phyloP scores from a whole-genome alignment of 2,113 vertebrate species.

The Sebastes fasciatus region DNA sequence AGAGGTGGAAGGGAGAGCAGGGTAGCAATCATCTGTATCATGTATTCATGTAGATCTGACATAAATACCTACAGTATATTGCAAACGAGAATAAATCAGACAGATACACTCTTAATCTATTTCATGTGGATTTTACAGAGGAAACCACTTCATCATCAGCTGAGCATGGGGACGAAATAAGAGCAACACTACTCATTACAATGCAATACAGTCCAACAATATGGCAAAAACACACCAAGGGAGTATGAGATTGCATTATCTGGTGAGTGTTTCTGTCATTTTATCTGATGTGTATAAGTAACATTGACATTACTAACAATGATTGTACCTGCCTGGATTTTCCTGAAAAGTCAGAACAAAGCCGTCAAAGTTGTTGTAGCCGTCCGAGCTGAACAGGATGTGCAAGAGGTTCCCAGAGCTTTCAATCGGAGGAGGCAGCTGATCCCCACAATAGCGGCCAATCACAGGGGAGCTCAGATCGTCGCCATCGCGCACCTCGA shows the following conservation, averaged over 20 bases:
- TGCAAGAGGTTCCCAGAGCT: constrained; percentile 87
- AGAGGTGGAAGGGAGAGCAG: constrained; percentile 74
- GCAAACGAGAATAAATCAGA: constrained; percentile 5
- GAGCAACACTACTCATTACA: not conserved
- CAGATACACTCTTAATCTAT: not conserved
- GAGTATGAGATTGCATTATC: not conserved
- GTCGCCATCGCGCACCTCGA: constrained; percentile 91
- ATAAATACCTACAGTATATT: constrained; percentile 14
- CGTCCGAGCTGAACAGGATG: constrained; percentile 90
- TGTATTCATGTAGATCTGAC: constrained; percentile 27
- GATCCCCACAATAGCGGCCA: constrained; percentile 91
- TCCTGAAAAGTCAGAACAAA: constrained; percentile 91
- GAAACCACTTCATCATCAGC: not conserved
- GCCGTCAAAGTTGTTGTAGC: constrained; percentile 93
- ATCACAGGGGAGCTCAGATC: constrained; percentile 86
- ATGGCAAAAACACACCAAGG: not conserved
- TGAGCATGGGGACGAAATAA: not conserved
- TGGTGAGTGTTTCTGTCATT: not conserved
- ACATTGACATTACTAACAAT: not conserved
- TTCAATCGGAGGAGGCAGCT: constrained; percentile 85
- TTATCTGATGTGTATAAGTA: not conserved
- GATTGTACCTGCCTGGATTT: constrained; percentile 85
- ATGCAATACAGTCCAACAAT: not conserved
- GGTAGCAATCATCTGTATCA: constrained; percentile 26
- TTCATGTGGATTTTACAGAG: constrained; percentile 7